Evolutionary conservation across 1,140 invertebrate genomes (phyloP).

Genomic region (Sarcophaga bullata): DNA sequence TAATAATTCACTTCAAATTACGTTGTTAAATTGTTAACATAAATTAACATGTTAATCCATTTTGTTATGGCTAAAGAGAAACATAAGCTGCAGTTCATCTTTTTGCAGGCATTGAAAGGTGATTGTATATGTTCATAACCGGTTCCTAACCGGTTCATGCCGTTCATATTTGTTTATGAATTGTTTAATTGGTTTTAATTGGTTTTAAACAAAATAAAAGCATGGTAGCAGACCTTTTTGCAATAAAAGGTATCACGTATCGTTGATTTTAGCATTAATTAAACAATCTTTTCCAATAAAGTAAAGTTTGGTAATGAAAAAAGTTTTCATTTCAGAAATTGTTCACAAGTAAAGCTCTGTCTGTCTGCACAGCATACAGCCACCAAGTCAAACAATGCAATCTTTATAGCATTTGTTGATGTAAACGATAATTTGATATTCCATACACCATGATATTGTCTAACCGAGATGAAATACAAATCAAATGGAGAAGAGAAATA

Average conservation of each 20-base stretch:
- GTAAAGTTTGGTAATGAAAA: no score
- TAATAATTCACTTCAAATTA: not conserved
- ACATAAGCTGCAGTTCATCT: not conserved
- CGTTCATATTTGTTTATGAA: no score
- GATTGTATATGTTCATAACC: no score
- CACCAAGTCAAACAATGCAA: constrained; percentile 11
- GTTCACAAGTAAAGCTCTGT: not conserved
- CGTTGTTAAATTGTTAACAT: not conserved
- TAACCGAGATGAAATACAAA: not conserved
- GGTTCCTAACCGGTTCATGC: no score
- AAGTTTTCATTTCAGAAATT: no score
- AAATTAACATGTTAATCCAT: constrained; percentile 10
- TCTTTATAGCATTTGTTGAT: not conserved
- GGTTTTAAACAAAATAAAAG: no score
- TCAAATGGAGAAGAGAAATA: not conserved
- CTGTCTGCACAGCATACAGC: not conserved
- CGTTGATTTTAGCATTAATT: no score
- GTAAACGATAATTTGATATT: constrained; percentile 19
- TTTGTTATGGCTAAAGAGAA: not conserved
- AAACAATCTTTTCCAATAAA: no score
- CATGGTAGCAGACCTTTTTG: no score
- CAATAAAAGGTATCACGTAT: no score
- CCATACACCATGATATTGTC: constrained; percentile 17
- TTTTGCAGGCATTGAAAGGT: no score
- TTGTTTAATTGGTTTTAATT: no score